Percentiles rank a stretch among this genome's conserved stretches.
These are phyloP conservation scores for Pangasius larnaudii DNA, from an alignment of 2,797 vertebrate species.

Conservation along the genomic window DNA sequence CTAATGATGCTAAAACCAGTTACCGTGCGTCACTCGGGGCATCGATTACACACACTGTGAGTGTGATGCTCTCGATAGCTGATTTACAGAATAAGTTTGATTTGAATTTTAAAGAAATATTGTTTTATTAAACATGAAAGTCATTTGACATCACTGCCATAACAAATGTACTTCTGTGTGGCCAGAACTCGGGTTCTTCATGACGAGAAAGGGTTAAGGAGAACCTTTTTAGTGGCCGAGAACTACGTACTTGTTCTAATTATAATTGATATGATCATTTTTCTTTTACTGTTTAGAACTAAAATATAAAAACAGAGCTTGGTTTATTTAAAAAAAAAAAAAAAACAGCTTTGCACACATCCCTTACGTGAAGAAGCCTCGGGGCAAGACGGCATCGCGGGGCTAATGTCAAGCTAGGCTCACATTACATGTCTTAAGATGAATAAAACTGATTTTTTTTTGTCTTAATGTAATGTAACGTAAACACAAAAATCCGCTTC, in stretches of 20 bases:
- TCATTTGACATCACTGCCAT: background rate
- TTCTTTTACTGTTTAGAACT: background rate
- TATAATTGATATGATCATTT: background rate
- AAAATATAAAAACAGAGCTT: background rate
- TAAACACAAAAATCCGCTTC: background rate
- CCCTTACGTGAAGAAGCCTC: background rate
- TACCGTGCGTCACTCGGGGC: constrained; percentile 13
- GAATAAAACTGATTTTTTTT: background rate
- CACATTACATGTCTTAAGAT: background rate
- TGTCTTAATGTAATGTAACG: background rate
- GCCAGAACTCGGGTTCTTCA: background rate
- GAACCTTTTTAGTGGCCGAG: background rate
- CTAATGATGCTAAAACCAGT: constrained; percentile 51
- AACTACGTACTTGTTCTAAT: background rate
- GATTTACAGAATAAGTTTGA: background rate
- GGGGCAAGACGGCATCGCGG: background rate
- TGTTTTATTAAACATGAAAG: background rate
- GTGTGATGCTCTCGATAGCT: background rate
- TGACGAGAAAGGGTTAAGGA: background rate
- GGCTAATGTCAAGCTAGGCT: background rate
- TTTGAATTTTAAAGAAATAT: background rate
- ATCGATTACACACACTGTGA: background rate
- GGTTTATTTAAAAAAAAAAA: background rate
- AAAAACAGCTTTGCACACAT: background rate
- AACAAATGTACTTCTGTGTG: background rate